Evolutionary conservation across 1,140 invertebrate genomes (phyloP).

Genomic region (Centruroides vittatus): DNA sequence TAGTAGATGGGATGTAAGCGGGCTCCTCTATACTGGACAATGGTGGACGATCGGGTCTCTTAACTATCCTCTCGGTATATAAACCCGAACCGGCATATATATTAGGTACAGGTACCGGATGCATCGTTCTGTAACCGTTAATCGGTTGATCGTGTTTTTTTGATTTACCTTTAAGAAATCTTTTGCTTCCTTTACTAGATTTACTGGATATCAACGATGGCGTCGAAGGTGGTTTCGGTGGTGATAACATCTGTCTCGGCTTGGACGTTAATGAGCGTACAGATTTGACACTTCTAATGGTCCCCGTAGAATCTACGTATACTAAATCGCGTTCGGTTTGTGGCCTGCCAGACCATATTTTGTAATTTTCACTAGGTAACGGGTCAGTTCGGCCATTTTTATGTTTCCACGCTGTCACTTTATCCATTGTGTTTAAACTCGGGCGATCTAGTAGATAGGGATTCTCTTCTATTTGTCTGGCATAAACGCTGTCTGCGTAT

Average conservation of each 20-base stretch:
- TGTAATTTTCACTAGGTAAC: conserved; percentile 56
- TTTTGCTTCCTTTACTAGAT: conserved; percentile 4
- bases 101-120: conserved; percentile 18
- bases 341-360: conserved; percentile 57
- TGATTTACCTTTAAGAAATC: conserved; percentile 4
- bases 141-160: too few species aligned
- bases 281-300: conserved; percentile 49
- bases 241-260: conserved; percentile 64
- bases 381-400: neutral
- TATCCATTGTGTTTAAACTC: conserved; percentile 19
- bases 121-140: neutral
- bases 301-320: conserved; percentile 37
- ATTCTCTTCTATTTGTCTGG: conserved; percentile 39
- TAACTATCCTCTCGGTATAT: conserved; percentile 9
- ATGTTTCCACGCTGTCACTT: conserved; percentile 21
- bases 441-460: too few species aligned
- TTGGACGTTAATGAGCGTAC: conserved; percentile 7
- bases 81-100: conserved; percentile 10
- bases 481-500: conserved; percentile 84
- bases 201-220: conserved; percentile 2
- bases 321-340: conserved; percentile 14
- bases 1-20: conserved; percentile 39
- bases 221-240: conserved; percentile 16
- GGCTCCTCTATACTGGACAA: conserved; percentile 35
- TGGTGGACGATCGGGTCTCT: conserved; percentile 16